These are phyloP conservation scores for Clarias laeviceps DNA, from an alignment of 2,797 vertebrate genomes.

Conservation along the genomic window DNA sequence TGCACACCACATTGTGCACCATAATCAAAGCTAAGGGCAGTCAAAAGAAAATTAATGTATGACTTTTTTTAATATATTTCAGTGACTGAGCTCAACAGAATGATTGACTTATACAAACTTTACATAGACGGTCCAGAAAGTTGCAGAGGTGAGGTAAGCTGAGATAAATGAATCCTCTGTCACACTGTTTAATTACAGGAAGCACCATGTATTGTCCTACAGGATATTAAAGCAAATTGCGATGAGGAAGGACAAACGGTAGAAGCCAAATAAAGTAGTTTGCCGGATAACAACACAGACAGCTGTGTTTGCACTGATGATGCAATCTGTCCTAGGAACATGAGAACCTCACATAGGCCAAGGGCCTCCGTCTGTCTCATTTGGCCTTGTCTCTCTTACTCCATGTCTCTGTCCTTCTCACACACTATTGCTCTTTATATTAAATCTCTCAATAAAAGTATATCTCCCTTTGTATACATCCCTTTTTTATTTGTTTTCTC, in stretches of 20 bases:
- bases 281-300: constrained; percentile 22
- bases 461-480: background rate
- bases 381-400: background rate
- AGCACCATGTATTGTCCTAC: background rate
- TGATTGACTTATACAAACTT: background rate
- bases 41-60: too few relatives aligned
- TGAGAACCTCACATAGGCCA: constrained; percentile 4
- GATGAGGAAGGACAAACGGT: background rate
- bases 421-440: background rate
- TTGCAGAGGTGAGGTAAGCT: background rate
- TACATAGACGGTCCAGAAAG: background rate
- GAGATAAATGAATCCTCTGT: background rate
- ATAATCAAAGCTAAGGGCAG: too few relatives aligned
- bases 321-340: constrained; percentile 5
- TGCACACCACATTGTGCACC: too few relatives aligned
- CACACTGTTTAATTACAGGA: constrained; percentile 30
- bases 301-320: constrained; percentile 28
- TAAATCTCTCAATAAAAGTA: background rate
- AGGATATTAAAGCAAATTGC: constrained; percentile 23
- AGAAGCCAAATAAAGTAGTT: constrained; percentile 16
- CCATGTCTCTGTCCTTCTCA: background rate
- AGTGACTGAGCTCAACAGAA: too few relatives aligned
- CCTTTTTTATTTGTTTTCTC: background rate
- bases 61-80: too few relatives aligned
- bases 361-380: background rate